These are phyloP conservation scores for Dicyrtoma fusca DNA, from an alignment of 2,888 invertebrate species.

Conservation along the genomic window DNA sequence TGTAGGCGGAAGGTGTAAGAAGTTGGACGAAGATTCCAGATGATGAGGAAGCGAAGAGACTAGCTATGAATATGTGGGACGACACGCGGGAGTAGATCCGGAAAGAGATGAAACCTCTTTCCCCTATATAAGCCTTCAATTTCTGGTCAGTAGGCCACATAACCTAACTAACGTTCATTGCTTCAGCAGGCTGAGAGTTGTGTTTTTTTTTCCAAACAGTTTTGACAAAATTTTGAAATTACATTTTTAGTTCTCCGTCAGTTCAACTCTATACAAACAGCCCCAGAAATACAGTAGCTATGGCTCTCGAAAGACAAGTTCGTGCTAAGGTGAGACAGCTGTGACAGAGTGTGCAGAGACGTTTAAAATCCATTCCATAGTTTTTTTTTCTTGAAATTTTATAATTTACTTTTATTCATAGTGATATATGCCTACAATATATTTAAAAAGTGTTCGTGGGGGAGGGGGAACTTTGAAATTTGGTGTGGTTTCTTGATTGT, in stretches of 20 bases:
- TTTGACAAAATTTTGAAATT: slow-evolving; percentile 17
- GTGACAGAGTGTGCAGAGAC: background rate
- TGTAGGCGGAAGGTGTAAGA: slow-evolving; percentile 37
- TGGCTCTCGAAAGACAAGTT: slow-evolving; percentile 93
- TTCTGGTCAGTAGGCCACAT: slow-evolving; percentile 36
- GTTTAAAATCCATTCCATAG: background rate
- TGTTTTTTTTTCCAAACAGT: slow-evolving; percentile 8
- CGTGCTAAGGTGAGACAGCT: slow-evolving; percentile 77
- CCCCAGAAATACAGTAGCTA: slow-evolving; percentile 58
- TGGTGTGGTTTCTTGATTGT: slow-evolving; percentile 24
- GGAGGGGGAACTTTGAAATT: no score
- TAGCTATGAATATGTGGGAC: slow-evolving; percentile 34
- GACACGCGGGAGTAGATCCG: slow-evolving; percentile 36
- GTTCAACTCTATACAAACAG: no score
- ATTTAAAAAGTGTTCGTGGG: no score
- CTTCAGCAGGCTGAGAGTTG: slow-evolving; percentile 14
- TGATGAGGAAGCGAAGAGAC: slow-evolving; percentile 33
- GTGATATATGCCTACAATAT: background rate
- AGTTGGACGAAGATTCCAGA: slow-evolving; percentile 31
- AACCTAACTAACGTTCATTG: slow-evolving; percentile 34
- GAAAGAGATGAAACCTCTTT: slow-evolving; percentile 10
- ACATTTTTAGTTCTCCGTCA: background rate
- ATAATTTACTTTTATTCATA: background rate
- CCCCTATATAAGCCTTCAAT: slow-evolving; percentile 37
- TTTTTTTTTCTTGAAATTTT: background rate